Evolutionary conservation across 2,113 vertebrate species (phyloP).

Genomic region (Oryzias woworae): DNA sequence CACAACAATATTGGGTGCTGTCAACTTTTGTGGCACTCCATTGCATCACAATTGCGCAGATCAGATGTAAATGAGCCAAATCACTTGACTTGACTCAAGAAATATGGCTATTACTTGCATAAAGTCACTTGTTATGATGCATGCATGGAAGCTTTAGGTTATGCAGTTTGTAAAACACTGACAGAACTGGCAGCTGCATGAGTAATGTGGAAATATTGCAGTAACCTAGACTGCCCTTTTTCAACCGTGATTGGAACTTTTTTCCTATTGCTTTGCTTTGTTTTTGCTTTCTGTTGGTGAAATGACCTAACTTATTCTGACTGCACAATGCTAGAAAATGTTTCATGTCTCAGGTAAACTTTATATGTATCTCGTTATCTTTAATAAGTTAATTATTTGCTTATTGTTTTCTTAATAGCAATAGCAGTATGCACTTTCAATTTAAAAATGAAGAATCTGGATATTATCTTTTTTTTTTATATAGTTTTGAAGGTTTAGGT

Average conservation of each 20-base stretch:
- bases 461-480: not conserved
- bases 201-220: constrained; percentile 2
- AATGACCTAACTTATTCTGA: not conserved
- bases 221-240: not conserved
- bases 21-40: constrained; percentile 55
- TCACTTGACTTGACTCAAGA: constrained; percentile 35
- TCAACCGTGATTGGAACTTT: not conserved
- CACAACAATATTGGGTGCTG: constrained; percentile 59
- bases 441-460: not conserved
- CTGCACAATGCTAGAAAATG: not conserved
- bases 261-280: not conserved
- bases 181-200: not conserved
- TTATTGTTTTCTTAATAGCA: too few relatives aligned
- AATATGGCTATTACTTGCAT: constrained; percentile 23
- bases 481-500: too few relatives aligned
- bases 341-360: too few relatives aligned
- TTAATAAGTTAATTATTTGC: too few relatives aligned
- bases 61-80: constrained; percentile 48
- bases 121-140: constrained; percentile 13
- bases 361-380: too few relatives aligned
- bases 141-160: not conserved
- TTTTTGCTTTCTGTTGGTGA: not conserved
- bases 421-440: not conserved
- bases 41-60: constrained; percentile 36
- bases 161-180: not conserved